These are phyloP conservation scores for Cepphus grylle DNA, from an alignment of 2,113 vertebrate genomes.

Conservation along the genomic window DNA sequence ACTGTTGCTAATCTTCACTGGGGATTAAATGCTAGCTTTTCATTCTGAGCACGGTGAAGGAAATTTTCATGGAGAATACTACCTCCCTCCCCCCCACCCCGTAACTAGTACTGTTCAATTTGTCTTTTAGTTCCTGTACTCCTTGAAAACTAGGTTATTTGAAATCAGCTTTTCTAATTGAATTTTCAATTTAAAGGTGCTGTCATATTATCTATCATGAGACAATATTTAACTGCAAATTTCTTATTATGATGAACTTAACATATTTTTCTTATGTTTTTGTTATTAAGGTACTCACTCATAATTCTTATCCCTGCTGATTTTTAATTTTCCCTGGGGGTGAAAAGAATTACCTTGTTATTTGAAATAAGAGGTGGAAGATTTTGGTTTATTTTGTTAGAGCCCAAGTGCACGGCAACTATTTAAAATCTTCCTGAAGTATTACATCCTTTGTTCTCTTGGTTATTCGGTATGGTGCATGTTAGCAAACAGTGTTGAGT, in stretches of 20 bases:
- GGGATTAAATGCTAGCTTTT: neutral
- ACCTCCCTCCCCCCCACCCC: rapidly evolving
- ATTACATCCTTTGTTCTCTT: neutral
- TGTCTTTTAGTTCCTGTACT: neutral
- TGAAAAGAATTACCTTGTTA: neutral
- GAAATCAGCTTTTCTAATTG: neutral
- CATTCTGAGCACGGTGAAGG: neutral
- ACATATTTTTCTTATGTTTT: neutral
- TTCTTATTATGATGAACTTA: neutral
- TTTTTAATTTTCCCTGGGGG: neutral
- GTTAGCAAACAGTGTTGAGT: neutral
- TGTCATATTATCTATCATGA: neutral
- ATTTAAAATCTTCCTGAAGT: neutral
- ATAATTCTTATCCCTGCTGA: neutral
- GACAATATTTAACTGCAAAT: neutral
- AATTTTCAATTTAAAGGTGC: neutral
- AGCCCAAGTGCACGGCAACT: neutral
- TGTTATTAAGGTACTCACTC: neutral
- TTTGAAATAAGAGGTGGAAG: neutral
- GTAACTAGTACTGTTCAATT: neutral
- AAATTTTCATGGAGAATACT: neutral
- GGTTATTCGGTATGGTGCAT: neutral
- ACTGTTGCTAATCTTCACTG: neutral
- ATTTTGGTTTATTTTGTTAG: neutral
- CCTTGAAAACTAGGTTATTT: neutral